These are phyloP conservation scores for Pseudococcus longispinus DNA, from an alignment of 2,888 invertebrate genomes.

Conservation along the genomic window DNA sequence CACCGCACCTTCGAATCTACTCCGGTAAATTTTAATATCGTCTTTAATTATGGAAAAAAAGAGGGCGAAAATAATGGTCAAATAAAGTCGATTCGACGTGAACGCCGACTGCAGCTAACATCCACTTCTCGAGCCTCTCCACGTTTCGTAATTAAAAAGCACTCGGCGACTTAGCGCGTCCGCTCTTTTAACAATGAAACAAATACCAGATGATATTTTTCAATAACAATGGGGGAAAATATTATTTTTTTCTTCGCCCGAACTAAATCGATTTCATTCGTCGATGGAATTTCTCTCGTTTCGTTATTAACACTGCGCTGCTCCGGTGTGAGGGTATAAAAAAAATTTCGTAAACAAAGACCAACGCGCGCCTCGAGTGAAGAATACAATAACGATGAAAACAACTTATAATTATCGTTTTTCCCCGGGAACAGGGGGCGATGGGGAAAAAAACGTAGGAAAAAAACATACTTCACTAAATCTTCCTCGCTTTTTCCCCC, in stretches of 20 bases:
- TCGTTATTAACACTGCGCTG: background rate
- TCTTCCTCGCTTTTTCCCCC: background rate
- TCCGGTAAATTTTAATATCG: background rate
- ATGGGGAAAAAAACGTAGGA: background rate
- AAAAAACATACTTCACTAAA: background rate
- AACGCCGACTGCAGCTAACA: background rate
- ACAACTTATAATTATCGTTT: conserved; percentile 34
- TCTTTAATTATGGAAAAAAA: background rate
- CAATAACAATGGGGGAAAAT: background rate
- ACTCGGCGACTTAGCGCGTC: background rate
- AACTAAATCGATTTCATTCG: conserved; percentile 14
- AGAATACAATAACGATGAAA: conserved; percentile 10
- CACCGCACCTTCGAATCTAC: background rate
- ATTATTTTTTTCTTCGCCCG: background rate
- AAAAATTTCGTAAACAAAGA: background rate
- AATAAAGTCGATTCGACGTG: background rate
- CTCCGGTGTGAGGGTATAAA: background rate
- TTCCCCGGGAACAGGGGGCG: background rate
- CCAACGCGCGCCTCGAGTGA: background rate
- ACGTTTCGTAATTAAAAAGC: background rate
- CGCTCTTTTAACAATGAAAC: background rate
- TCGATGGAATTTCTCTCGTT: background rate
- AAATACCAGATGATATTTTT: background rate
- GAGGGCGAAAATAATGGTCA: conserved; percentile 17
- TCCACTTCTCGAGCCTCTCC: background rate